Conservation (phyloP, 2,888 invertebrate species). For the Ormyrus nitidulus region DNA sequence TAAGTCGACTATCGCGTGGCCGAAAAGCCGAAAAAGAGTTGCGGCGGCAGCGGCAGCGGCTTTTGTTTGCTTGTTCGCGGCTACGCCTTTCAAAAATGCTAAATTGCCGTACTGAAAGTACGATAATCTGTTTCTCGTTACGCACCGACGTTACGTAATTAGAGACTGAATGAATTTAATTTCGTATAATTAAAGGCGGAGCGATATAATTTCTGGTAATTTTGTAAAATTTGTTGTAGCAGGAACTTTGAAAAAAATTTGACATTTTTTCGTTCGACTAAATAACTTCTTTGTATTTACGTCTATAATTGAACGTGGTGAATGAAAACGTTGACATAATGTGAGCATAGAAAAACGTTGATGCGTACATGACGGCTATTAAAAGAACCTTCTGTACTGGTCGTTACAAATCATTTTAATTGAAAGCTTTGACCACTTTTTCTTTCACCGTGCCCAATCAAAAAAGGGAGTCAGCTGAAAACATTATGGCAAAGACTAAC, state of each 20-base stretch:
- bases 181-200: too few species aligned
- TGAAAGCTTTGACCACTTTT: neutral
- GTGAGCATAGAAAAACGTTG: neutral
- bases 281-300: neutral
- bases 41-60: neutral
- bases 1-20: neutral
- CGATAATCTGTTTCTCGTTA: too few species aligned
- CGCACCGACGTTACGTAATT: too few species aligned
- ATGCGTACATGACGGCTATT: neutral
- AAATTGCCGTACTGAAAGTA: too few species aligned
- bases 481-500: neutral
- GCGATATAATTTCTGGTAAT: too few species aligned
- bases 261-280: neutral
- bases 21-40: slow-evolving; percentile 9
- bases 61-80: neutral
- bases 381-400: neutral
- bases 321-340: neutral
- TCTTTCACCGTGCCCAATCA: neutral
- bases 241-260: too few species aligned
- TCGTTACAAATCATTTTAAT: neutral
- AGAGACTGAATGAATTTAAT: too few species aligned
- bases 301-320: neutral
- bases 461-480: neutral
- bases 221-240: too few species aligned
- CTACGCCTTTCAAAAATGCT: too few species aligned